Conservation (phyloP, 2,888 invertebrate genomes). For the Shargacucullia verbasci region DNA sequence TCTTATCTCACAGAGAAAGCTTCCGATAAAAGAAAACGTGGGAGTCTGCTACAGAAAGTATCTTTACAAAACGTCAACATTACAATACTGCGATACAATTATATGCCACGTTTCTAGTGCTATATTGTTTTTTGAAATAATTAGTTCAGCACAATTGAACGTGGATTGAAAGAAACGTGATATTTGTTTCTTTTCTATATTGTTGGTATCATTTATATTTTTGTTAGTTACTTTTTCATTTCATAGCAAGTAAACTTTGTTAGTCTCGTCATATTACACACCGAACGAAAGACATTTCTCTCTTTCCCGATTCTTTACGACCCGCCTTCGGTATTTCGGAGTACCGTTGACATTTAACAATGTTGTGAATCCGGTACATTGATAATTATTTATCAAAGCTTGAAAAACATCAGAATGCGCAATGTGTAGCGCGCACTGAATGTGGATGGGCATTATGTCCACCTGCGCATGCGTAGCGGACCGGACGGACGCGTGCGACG, state of each 20-base stretch:
- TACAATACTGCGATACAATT: slow-evolving; percentile 71
- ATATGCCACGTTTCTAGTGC: slow-evolving; percentile 73
- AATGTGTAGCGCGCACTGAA: slow-evolving; percentile 56
- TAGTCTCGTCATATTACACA: slow-evolving; percentile 18
- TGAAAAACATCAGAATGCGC: slow-evolving; percentile 61
- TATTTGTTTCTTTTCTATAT: slow-evolving; percentile 36
- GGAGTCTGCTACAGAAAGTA: slow-evolving; percentile 80
- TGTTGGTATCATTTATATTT: slow-evolving; percentile 36
- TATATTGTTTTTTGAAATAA: slow-evolving; percentile 73
- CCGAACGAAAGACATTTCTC: slow-evolving; percentile 17
- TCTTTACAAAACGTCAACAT: slow-evolving; percentile 64
- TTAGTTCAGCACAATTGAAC: slow-evolving; percentile 63
- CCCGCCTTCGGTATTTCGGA: slow-evolving; percentile 27
- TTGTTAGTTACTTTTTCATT: slow-evolving; percentile 24
- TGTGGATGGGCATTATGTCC: slow-evolving; percentile 54
- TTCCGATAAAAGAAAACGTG: slow-evolving; percentile 85
- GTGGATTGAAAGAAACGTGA: slow-evolving; percentile 49
- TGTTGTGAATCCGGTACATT: slow-evolving; percentile 58
- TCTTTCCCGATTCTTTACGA: slow-evolving; percentile 29
- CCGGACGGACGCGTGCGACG: slow-evolving; percentile 70
- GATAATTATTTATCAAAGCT: slow-evolving; percentile 54
- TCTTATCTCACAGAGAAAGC: slow-evolving; percentile 83
- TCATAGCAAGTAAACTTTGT: slow-evolving; percentile 19
- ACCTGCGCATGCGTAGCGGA: slow-evolving; percentile 58
- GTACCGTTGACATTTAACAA: slow-evolving; percentile 53